Percentiles rank a stretch among this genome's conserved stretches.
Evolutionary conservation across 2,797 vertebrate species (phyloP).

Genomic region (Vireo griseus): DNA sequence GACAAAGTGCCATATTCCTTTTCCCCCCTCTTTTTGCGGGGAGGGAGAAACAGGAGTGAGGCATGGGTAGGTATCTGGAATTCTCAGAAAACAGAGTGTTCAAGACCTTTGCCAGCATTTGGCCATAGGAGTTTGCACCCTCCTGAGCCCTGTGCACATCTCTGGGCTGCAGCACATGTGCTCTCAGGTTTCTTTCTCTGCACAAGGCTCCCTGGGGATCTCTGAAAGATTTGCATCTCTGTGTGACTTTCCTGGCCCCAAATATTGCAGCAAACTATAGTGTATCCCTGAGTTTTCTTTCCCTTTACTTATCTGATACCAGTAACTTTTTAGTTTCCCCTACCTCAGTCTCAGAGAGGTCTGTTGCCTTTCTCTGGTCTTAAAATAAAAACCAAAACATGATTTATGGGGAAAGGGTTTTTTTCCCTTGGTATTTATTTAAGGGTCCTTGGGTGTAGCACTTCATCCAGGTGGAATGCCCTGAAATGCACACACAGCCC

Average conservation of each 20-base stretch:
- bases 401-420: too few relatives aligned
- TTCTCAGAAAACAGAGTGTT: not conserved
- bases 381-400: too few relatives aligned
- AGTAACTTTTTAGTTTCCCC: not conserved
- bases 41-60: not conserved
- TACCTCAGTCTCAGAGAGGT: not conserved
- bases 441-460: too few relatives aligned
- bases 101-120: not conserved
- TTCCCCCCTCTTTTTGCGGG: fast-evolving
- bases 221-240: not conserved
- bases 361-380: too few relatives aligned
- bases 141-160: not conserved
- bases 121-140: not conserved
- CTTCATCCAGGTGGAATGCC: too few relatives aligned
- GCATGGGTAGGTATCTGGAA: not conserved
- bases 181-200: not conserved
- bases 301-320: not conserved
- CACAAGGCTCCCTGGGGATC: not conserved
- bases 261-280: not conserved
- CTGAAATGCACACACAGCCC: too few relatives aligned
- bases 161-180: not conserved
- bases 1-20: not conserved
- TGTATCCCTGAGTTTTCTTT: not conserved
- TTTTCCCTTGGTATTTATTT: too few relatives aligned
- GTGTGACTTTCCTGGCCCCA: not conserved